phyloP scores from a whole-genome alignment of 2,888 invertebrate species.

The Agapostemon virescens region DNA sequence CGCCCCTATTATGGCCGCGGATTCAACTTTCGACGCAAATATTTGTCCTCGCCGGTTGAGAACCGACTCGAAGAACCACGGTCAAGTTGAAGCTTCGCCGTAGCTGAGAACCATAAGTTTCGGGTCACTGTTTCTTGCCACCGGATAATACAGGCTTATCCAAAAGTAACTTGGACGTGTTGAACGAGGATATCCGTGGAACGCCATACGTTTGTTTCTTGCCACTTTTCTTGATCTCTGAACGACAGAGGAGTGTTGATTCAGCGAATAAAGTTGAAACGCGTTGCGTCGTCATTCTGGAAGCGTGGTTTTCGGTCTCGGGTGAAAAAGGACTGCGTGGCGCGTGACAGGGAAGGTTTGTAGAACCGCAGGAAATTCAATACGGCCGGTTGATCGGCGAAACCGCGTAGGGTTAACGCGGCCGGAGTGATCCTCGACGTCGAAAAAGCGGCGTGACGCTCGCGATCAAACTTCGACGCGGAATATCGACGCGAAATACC shows the following conservation, averaged over 20 bases:
- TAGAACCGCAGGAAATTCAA: neutral
- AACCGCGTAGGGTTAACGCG: neutral
- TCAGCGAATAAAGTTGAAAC: neutral
- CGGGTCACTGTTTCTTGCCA: neutral
- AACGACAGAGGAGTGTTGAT: no score
- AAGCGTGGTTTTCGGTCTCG: neutral
- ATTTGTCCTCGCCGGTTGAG: constrained; percentile 43
- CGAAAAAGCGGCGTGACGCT: neutral
- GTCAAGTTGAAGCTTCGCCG: neutral
- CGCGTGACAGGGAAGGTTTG: neutral
- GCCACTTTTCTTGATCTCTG: no score
- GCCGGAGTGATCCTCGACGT: neutral
- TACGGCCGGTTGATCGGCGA: neutral
- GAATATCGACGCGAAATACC: neutral
- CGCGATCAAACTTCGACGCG: neutral
- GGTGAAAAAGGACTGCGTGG: neutral
- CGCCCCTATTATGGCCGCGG: constrained; percentile 32
- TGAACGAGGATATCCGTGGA: no score
- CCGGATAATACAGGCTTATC: no score
- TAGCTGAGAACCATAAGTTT: constrained; percentile 24
- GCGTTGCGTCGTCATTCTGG: neutral
- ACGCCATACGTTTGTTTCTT: no score
- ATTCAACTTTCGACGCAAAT: constrained; percentile 48
- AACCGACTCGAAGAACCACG: constrained; percentile 9
- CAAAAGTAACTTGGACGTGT: no score